Conservation (phyloP, 1,140 invertebrate genomes). For the Zaprionus kolodkinae region DNA sequence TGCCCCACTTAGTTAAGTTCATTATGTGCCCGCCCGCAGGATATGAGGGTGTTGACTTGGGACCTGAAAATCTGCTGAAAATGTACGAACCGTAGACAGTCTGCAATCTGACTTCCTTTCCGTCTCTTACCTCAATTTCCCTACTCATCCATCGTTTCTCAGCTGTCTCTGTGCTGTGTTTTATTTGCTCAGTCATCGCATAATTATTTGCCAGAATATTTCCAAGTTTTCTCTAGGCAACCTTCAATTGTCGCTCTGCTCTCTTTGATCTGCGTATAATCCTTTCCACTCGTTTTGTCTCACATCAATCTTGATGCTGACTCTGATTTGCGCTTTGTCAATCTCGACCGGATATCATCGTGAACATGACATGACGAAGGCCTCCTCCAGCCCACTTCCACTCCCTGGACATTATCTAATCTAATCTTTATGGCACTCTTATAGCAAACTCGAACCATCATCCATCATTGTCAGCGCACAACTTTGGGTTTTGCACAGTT, state of each 20-base stretch:
- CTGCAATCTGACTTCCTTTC: too few species aligned
- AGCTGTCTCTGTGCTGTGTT: background rate
- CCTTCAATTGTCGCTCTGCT: background rate
- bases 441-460: background rate
- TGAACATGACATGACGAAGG: background rate
- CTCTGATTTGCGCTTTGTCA: constrained; percentile 1
- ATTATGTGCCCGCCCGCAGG: constrained; percentile 17
- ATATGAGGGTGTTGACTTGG: constrained; percentile 23
- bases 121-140: too few species aligned
- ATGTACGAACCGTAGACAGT: background rate
- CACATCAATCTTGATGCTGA: background rate
- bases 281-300: background rate
- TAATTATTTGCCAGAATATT: constrained; percentile 3
- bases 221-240: background rate
- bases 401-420: background rate
- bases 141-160: background rate
- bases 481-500: background rate
- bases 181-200: constrained; percentile 2
- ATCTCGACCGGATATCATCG: background rate
- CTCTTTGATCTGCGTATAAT: background rate
- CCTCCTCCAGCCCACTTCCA: too few species aligned
- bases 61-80: background rate
- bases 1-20: constrained; percentile 35
- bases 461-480: constrained; percentile 10
- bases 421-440: constrained; percentile 11